phyloP scores from a whole-genome alignment of 1,140 invertebrate species.

The Drosophila chauvacae region DNA sequence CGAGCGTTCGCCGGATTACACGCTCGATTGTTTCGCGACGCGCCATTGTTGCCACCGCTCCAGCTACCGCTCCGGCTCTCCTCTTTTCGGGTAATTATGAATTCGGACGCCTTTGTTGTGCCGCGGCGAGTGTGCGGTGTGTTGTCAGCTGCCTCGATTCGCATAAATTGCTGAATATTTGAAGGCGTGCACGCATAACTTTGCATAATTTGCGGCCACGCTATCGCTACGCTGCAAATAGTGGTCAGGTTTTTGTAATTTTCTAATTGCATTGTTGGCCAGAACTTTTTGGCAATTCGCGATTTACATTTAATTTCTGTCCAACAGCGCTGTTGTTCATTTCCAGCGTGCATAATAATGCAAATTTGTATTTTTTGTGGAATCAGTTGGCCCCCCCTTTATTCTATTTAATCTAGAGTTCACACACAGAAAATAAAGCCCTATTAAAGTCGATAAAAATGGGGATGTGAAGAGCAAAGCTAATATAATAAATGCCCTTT shows the following conservation, averaged over 20 bases:
- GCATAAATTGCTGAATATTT: conserved; percentile 78
- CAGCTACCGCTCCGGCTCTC: conserved; percentile 8
- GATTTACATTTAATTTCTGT: conserved; percentile 59
- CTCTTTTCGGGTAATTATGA: conserved; percentile 67
- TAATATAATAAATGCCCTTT: conserved; percentile 30
- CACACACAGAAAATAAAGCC: background rate
- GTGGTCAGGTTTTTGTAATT: conserved; percentile 41
- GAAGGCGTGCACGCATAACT: conserved; percentile 67
- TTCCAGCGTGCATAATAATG: conserved; percentile 40
- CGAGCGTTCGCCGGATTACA: conserved; percentile 71
- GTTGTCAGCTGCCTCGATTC: conserved; percentile 66
- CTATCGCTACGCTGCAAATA: conserved; percentile 45
- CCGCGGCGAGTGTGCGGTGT: conserved; percentile 1
- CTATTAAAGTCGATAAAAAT: background rate
- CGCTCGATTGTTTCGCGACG: conserved; percentile 69
- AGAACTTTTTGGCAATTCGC: conserved; percentile 34
- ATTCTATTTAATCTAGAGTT: background rate
- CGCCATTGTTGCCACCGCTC: conserved; percentile 34
- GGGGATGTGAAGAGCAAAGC: conserved; percentile 4
- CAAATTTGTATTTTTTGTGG: conserved; percentile 4
- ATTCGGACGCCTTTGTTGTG: conserved; percentile 63
- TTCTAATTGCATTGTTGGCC: conserved; percentile 70
- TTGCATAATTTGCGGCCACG: conserved; percentile 69
- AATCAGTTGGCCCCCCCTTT: background rate
- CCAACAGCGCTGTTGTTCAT: conserved; percentile 7